These are phyloP conservation scores for Phoxinus dragarum DNA, from an alignment of 2,797 vertebrate species.

Conservation along the genomic window DNA sequence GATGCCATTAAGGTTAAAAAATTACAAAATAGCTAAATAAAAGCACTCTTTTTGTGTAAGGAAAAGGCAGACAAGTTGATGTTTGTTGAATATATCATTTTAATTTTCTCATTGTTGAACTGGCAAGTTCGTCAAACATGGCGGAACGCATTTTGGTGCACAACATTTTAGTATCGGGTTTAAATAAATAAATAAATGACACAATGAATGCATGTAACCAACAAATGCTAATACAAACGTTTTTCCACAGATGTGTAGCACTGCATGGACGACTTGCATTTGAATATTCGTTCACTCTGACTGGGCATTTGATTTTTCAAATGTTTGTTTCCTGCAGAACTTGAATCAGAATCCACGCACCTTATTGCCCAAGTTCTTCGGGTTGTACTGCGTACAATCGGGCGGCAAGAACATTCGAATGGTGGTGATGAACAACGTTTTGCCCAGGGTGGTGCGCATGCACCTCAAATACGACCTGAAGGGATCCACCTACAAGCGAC, in stretches of 20 bases:
- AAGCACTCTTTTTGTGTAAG: not conserved
- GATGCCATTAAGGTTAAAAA: not conserved
- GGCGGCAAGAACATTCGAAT: conserved; percentile 97
- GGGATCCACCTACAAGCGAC: conserved; percentile 96
- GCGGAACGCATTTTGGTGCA: not conserved
- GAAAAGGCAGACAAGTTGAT: not conserved
- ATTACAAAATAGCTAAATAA: not conserved
- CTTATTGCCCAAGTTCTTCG: conserved; percentile 96
- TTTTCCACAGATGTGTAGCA: not conserved
- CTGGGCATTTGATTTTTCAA: not conserved
- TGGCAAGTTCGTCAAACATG: not conserved
- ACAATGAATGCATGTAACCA: not conserved
- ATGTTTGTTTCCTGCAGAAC: conserved; percentile 79
- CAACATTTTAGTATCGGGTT: not conserved
- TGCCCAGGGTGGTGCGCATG: conserved; percentile 94
- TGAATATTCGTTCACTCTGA: not conserved
- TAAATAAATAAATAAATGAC: not conserved
- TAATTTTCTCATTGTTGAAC: no score
- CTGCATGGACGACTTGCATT: not conserved
- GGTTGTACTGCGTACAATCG: conserved; percentile 96
- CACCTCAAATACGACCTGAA: conserved; percentile 98
- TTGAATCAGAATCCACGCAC: conserved; percentile 98
- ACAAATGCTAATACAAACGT: not conserved
- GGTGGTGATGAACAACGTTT: conserved; percentile 98
- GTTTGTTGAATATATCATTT: not conserved